A percentile compares a stretch with the other conserved stretches of the same genome.
These are phyloP conservation scores for Leptodirus hochenwartii DNA, from an alignment of 2,888 invertebrate species.

Conservation along the genomic window DNA sequence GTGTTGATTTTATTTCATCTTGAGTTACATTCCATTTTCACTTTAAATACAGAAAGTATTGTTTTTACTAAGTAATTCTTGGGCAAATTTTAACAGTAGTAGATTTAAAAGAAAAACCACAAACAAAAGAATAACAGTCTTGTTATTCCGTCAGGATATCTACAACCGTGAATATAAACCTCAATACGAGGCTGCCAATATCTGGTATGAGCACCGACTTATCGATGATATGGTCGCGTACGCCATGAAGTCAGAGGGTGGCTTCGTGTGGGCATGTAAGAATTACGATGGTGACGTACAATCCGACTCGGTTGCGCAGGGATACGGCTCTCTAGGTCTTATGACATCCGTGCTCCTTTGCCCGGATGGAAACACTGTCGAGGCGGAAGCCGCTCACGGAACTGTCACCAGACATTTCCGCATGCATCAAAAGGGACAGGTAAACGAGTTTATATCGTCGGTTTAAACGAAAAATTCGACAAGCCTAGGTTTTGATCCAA, in stretches of 20 bases:
- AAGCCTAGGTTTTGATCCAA: no score
- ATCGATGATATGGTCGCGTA: slow-evolving; percentile 99
- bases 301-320: slow-evolving; percentile 95
- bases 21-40: no score
- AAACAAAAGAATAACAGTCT: no score
- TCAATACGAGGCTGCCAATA: slow-evolving; percentile 57
- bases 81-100: no score
- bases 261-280: slow-evolving; percentile 99
- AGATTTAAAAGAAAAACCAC: no score
- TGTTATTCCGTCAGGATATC: no score
- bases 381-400: slow-evolving; percentile 96
- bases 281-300: slow-evolving; percentile 99
- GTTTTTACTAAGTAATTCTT: no score
- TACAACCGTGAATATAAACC: slow-evolving; percentile 77
- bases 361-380: slow-evolving; percentile 95
- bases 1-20: no score
- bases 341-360: slow-evolving; percentile 97
- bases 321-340: slow-evolving; percentile 85
- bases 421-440: slow-evolving; percentile 81
- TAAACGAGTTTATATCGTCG: no score
- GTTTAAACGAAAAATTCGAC: no score
- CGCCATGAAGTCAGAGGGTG: slow-evolving; percentile 93
- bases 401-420: slow-evolving; percentile 86
- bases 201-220: slow-evolving; percentile 96
- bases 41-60: no score